Percentiles rank a stretch among this genome's conserved stretches.
Evolutionary conservation across 2,113 vertebrate species (phyloP).

Genomic region (Syrmaticus mikado): DNA sequence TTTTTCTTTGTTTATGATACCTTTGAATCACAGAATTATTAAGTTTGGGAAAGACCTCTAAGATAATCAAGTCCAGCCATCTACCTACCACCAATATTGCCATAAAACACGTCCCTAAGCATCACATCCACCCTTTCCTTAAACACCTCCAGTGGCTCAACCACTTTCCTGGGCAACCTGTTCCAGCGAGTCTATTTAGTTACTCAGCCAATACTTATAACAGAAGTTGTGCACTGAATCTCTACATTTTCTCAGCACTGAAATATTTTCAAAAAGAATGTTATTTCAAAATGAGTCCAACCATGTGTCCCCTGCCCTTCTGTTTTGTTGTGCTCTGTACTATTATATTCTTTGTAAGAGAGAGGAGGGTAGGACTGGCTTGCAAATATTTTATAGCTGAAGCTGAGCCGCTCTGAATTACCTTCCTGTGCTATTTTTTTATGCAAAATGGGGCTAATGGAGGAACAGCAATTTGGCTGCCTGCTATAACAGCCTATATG

Average conservation of each 20-base stretch:
- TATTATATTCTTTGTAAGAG: not conserved
- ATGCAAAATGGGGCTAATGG: not conserved
- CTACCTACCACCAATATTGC: too few relatives aligned
- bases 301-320: not conserved
- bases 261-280: not conserved
- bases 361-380: not conserved
- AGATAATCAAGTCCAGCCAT: too few relatives aligned
- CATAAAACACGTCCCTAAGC: too few relatives aligned
- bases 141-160: too few relatives aligned
- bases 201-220: not conserved
- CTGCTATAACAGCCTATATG: not conserved
- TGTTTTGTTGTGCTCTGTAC: not conserved
- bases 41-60: too few relatives aligned
- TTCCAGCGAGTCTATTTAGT: not conserved
- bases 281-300: not conserved
- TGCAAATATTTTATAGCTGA: not conserved
- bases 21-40: not conserved
- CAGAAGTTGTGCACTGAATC: not conserved
- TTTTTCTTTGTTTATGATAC: not conserved
- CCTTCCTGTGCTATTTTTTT: not conserved
- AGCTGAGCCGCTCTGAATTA: not conserved
- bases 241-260: not conserved
- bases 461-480: not conserved
- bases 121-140: too few relatives aligned
- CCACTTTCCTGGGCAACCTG: too few relatives aligned